Base-by-base conservation (phyloP, 2,888 invertebrate genomes). In the Pimpla rufipes region DNA sequence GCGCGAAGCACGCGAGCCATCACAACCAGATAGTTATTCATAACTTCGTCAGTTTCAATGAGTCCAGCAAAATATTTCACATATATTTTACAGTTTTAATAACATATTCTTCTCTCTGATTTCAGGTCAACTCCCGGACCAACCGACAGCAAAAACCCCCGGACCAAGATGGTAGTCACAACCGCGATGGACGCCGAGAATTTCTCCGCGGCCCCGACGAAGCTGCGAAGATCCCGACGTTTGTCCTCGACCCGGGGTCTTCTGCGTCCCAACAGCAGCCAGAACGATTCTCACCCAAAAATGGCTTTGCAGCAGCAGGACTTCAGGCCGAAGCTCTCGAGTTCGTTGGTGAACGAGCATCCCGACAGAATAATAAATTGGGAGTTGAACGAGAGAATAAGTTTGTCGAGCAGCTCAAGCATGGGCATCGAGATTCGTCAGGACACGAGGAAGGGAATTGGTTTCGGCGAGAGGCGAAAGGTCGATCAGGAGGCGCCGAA, bases 331-430 rank as follows among this genome's bases (percentile, higher is more conserved):
- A 88, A 88, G 68, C 73, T 84, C 57, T 64, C 76, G 18, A 81
- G 64, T 40, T 59, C 35, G 1, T 59, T 78, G 55, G 37, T 64
- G 16, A 73, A 79, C 45, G 87, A 87, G 29, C 45, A 55, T 10
- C 73, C 83, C 35, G 87, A 83, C 37, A 45, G 75, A 8, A 67
- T 85, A n/a, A 92, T 93, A 75, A 92, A 93, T 79, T 93, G 93
- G 93, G 93, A 93, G 62, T 68, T 92, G 66, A 93, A 93, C 87
- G 93, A 93, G 85, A 90, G 90, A 75, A 91, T 93, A 79, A 93
- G 93, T 85, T 77, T 93, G 74, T 90, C 90, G 77, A 93, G 93
- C 80, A 91, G 91, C 2, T 93, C 92, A 16, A 92, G 92, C 74
- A 85, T 88, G 0, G 91, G 90, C 7, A 87, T 92, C 23, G 89